Evolutionary conservation across 2,888 invertebrate species (phyloP), one percentile per base, ranked within the genome.

Genomic region (Hirtodrosophila histrioides): DNA sequence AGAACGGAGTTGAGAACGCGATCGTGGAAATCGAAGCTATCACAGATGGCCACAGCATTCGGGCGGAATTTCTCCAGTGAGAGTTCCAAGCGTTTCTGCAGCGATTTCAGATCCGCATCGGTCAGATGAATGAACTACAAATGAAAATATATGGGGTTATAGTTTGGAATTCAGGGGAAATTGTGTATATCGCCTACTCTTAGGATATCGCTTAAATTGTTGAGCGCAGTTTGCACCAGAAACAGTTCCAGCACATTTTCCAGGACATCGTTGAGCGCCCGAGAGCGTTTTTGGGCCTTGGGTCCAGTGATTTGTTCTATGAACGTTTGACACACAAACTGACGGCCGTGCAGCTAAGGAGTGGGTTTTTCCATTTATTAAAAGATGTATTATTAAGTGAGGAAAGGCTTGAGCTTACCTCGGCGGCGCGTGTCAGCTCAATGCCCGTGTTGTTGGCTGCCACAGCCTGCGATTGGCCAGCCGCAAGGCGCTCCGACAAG

Each of bases 381-480:
- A 0, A 36, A 4, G 48, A 29, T 10, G 33, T 6, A 7, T 3
- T 27, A 27, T 27, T 27, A 27, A 27, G 27, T 27, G 27, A 27
- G n/a, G n/a, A n/a, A n/a, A 17, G 5, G 31, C 1, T 5, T 10
- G 1, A 10, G 10, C n/a, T 66, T 35, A 83, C 95, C 93, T 96
- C 96, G 0, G 98, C 96, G 5, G 97, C 96, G 48, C 94, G 93
- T 0, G 95, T 93, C 12, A 98, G 93, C 88, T 96, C 95, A 33
- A 98, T 95, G 0, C 97, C 96, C 0, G 95, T 95, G 89, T 94
- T 93, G 90, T 98, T 98, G 95, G 97, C 97, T 0, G 98, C 97
- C 88, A 96, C 95, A 83, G 96, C 96, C 46, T 94, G 93, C 0
- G 93, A 75, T 10, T 93, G 81, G 3, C 97, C 97, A 43, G 90